Percentiles rank a stretch among this genome's conserved stretches.
These are phyloP conservation scores for Pollenia labialis DNA, from an alignment of 2,888 invertebrate genomes.

Conservation along the genomic window DNA sequence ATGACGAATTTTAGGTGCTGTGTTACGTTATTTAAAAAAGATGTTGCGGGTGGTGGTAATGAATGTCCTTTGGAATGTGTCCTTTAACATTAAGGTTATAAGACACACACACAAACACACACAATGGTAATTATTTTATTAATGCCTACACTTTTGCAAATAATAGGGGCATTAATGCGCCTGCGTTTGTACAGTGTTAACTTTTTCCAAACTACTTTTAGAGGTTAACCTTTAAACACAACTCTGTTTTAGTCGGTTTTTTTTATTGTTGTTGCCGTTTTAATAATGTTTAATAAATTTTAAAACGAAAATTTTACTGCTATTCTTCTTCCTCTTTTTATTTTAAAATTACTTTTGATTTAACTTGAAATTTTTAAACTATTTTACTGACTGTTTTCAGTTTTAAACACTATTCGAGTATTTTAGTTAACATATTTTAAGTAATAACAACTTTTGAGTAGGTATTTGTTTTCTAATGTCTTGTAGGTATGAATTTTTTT, in stretches of 20 bases:
- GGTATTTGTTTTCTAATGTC: slow-evolving; percentile 37
- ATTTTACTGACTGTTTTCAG: neutral
- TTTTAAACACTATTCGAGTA: slow-evolving; percentile 61
- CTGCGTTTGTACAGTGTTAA: slow-evolving; percentile 54
- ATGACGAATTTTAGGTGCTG: neutral
- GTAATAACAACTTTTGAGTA: slow-evolving; percentile 40
- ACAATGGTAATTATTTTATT: slow-evolving; percentile 50
- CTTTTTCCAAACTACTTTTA: neutral
- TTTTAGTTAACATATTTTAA: slow-evolving; percentile 33
- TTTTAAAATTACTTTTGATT: slow-evolving; percentile 26
- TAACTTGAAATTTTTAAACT: neutral
- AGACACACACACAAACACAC: slow-evolving; percentile 45
- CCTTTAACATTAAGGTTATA: slow-evolving; percentile 64
- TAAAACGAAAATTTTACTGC: slow-evolving; percentile 12
- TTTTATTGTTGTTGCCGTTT: neutral
- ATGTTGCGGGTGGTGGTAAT: slow-evolving; percentile 27
- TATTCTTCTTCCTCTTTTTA: neutral
- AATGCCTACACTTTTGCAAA: slow-evolving; percentile 69
- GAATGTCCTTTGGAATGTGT: slow-evolving; percentile 65
- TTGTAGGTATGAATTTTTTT: neutral
- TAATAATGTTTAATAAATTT: neutral
- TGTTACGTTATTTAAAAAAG: slow-evolving; percentile 29
- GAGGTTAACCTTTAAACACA: slow-evolving; percentile 37
- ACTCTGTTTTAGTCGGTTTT: slow-evolving; percentile 7
- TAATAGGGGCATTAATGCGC: slow-evolving; percentile 60